Evolutionary conservation across 2,888 invertebrate genomes (phyloP).

Genomic region (Drosophila greeni): DNA sequence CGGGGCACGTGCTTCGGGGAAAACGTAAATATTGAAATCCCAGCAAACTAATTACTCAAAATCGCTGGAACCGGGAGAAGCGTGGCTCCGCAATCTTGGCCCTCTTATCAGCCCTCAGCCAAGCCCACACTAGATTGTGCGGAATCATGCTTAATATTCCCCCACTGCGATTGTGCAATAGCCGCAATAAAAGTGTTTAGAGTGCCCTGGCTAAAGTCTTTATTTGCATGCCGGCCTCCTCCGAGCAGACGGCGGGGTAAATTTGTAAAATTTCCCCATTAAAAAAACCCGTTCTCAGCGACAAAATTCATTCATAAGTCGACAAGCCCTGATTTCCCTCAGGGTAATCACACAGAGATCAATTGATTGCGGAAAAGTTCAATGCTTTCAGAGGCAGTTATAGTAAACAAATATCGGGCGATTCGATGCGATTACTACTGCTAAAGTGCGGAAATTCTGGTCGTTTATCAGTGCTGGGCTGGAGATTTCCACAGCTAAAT

Average conservation of each 20-base stretch:
- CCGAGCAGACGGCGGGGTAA: not conserved
- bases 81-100: slow-evolving; percentile 18
- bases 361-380: slow-evolving; percentile 25
- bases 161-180: slow-evolving; percentile 23
- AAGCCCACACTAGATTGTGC: slow-evolving; percentile 15
- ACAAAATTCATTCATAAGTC: slow-evolving; percentile 32
- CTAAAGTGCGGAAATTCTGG: slow-evolving; percentile 28
- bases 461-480: slow-evolving; percentile 15
- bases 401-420: slow-evolving; percentile 19
- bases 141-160: slow-evolving; percentile 29
- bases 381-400: not conserved
- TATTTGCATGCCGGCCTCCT: slow-evolving; percentile 23
- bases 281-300: slow-evolving; percentile 33
- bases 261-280: slow-evolving; percentile 26
- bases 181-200: slow-evolving; percentile 6
- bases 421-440: slow-evolving; percentile 9
- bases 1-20: slow-evolving; percentile 19
- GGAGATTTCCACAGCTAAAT: slow-evolving; percentile 28
- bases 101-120: slow-evolving; percentile 22
- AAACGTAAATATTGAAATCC: slow-evolving; percentile 16
- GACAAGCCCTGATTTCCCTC: slow-evolving; percentile 1
- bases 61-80: slow-evolving; percentile 1
- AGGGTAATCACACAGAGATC: slow-evolving; percentile 15
- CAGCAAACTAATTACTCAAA: slow-evolving; percentile 15
- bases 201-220: slow-evolving; percentile 8